A percentile compares a stretch with the other conserved stretches of the same genome.
phyloP scores from a whole-genome alignment of 2,888 invertebrate species.

The Drosophila demipolita region DNA sequence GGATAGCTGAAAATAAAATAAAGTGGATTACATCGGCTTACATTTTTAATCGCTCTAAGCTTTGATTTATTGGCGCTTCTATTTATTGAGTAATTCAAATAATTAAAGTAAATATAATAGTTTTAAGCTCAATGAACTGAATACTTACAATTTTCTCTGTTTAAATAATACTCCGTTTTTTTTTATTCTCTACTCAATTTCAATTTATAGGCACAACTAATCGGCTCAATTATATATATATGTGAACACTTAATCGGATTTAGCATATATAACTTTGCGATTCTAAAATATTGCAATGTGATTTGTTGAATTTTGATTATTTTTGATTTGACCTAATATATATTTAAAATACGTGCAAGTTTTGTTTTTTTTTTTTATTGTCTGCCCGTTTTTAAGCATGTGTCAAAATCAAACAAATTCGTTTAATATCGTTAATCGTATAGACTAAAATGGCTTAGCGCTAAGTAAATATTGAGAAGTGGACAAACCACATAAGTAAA shows the following conservation, averaged over 20 bases:
- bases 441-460: background rate
- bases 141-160: background rate
- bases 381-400: too few species aligned
- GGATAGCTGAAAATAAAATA: background rate
- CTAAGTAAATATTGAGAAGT: background rate
- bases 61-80: background rate
- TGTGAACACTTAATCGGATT: background rate
- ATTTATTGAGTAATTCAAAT: background rate
- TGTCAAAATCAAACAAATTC: too few species aligned
- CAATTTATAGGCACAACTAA: background rate
- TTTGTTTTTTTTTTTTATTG: too few species aligned
- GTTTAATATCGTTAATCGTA: too few species aligned
- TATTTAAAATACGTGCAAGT: too few species aligned
- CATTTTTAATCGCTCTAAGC: background rate
- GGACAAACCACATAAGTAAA: background rate
- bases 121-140: background rate
- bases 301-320: background rate
- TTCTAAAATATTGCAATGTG: background rate
- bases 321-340: background rate
- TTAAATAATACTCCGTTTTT: background rate
- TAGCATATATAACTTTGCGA: too few species aligned
- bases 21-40: background rate
- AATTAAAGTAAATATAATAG: background rate
- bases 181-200: background rate
- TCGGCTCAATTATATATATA: background rate